Evolutionary conservation across 2,888 invertebrate genomes (phyloP), one percentile per base, ranked within the genome.

Genomic region (Entomobrya multifasciata): DNA sequence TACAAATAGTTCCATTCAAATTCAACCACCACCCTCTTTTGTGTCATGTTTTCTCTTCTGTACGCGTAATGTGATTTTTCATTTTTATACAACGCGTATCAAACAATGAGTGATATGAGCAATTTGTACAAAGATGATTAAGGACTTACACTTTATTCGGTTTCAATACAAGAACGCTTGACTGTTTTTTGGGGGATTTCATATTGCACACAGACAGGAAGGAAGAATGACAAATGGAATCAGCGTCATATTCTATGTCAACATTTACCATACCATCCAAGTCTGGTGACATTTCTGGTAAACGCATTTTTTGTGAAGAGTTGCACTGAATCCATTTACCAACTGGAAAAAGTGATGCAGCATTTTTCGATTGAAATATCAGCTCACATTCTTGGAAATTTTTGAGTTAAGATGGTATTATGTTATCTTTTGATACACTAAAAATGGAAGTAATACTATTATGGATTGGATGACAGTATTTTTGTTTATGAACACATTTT

Each of bases 161-260:
- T 44, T 11, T 70, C 44, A 70, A 36, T 20, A 22, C 41, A 44
- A 22, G 44, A 10, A n/a, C 20, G 41, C 13, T n/a, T 62, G 62
- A 27, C 2, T 62, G 30, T 15, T 62, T 62, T 27, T 8, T 57
- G 57, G 4, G 25, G 30, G 4, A 77, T 60, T 57, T 30, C 25
- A 74, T 52, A 60, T 60, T 77, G 77, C 25, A 41, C 41, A 41
- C 25, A 36, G 36, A 70, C 67, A 49, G 81, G 70, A 70, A 81
- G 67, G 55, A 70, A 70, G 36, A 25, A 70, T 81, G 81, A 81
- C 70, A 81, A 81, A 81, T 81, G 70, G 30, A 81, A 81, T 70
- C 57, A 67, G 22, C 55, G 47, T n/a, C n/a, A 55, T 55, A 30
- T 70, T 70, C 55, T 62, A 55, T 81, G 52, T 70, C 70, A 70